phyloP scores from a whole-genome alignment of 2,797 vertebrate species.

The Caiman crocodilus region DNA sequence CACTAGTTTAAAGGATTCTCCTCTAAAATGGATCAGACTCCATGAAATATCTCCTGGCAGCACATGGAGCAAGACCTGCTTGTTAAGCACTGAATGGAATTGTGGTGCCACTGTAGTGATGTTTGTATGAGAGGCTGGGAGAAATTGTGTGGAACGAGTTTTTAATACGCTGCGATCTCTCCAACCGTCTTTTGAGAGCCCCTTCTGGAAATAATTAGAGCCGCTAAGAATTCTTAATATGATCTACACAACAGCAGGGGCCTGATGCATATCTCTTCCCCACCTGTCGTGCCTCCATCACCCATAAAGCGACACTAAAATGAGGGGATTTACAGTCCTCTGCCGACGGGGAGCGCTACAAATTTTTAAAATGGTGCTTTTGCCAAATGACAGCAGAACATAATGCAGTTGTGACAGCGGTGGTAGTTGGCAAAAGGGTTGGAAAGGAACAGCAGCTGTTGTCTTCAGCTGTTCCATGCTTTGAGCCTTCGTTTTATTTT shows the following conservation, averaged over 20 bases:
- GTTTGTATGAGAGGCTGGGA: neutral
- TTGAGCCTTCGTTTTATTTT: no score
- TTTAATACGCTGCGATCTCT: neutral
- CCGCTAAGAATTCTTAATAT: conserved; percentile 12
- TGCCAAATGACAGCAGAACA: neutral
- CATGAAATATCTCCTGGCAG: neutral
- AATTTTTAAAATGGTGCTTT: conserved; percentile 1
- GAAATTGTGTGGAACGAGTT: neutral
- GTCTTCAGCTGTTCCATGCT: no score
- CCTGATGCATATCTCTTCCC: neutral
- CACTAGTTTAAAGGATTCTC: neutral
- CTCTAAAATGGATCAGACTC: neutral
- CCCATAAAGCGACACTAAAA: neutral
- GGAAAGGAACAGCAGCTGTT: neutral
- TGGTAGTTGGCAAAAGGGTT: neutral
- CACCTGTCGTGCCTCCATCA: neutral
- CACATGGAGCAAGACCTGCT: neutral
- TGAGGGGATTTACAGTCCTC: neutral
- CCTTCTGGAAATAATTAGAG: conserved; percentile 31
- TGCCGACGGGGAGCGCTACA: neutral
- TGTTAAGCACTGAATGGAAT: neutral
- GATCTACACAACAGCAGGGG: neutral
- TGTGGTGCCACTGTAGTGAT: neutral
- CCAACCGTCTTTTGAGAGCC: neutral
- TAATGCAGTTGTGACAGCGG: neutral